Percentiles rank a stretch among this genome's conserved stretches.
phyloP scores from a whole-genome alignment of 2,113 vertebrate genomes.

The Origma solitaria region DNA sequence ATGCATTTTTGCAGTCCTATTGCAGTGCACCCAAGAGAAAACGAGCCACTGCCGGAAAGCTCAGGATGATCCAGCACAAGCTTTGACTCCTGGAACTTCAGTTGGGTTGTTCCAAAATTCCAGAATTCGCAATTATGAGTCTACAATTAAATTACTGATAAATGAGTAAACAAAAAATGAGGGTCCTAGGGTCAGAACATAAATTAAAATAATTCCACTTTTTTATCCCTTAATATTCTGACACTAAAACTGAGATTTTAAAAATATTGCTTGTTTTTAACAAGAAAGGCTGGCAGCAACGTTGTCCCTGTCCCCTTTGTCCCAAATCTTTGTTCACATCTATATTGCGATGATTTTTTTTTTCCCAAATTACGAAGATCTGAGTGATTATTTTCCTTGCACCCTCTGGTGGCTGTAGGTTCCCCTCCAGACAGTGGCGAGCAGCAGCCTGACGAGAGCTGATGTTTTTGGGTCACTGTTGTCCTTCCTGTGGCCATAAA shows the following conservation, averaged over 20 bases:
- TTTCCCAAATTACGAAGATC: neutral
- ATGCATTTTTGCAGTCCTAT: neutral
- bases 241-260: neutral
- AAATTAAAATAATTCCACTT: neutral
- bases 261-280: neutral
- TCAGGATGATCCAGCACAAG: neutral
- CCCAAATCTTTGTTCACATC: neutral
- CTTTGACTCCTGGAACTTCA: neutral
- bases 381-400: neutral
- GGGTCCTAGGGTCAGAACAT: neutral
- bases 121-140: neutral
- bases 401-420: neutral
- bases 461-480: neutral
- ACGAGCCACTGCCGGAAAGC: neutral
- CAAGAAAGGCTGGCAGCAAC: neutral
- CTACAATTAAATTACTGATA: neutral
- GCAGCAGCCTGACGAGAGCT: neutral
- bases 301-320: neutral
- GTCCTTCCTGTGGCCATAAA: neutral
- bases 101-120: neutral
- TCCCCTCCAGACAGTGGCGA: neutral
- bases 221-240: neutral
- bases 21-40: neutral
- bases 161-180: neutral
- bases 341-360: neutral